Base-by-base conservation (phyloP, 2,797 vertebrate species). In the Brachymystax lenok region DNA sequence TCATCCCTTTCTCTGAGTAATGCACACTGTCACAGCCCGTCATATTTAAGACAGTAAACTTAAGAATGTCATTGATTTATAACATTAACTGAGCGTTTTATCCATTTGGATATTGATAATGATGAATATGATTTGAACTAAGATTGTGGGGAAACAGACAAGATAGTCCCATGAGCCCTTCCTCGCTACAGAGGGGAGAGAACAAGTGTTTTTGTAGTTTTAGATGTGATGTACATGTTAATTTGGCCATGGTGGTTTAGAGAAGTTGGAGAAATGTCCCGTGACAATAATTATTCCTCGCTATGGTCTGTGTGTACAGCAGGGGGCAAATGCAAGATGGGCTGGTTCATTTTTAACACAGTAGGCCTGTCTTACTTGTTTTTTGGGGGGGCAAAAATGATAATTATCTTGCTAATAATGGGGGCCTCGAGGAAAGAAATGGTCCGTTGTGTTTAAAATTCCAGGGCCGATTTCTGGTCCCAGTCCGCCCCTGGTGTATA, bases 131-230 rank as follows among this genome's bases (percentile, higher is more conserved):
- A 17, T 85, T 87, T 90, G 86, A 88, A 85, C 71, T 46, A 56
- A 35, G 24, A 24, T 24, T 24, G 24, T 24, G 24, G 24, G 24
- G 24, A 24, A 24, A 24, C 24, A 24, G 24, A 24, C 24, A 24
- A 24, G 63, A 71, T 90, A 83, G 82, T 83, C 86, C 77, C 67
- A 74, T 3, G 79, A 87, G 77, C 81, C 83, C 84, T 88, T 84
- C 67, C 74, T 54, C 73, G 61, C 77, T 50, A 46, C n/a, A 69
- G 73, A 85, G 77, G 86, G 46, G 80, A 79, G 69, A 74, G 66
- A 81, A 46, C 74, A 84, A 51, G 88, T 84, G 84, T 92, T 67
- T 83, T 40, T 82, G 85, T 91, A 90, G 85, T 81, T 86, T 56
- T 87, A 92, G 84, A 85, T 3, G 27, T 85, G 67, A 77, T 21